These are phyloP conservation scores for Otis tarda DNA, from an alignment of 2,113 vertebrate species.

Conservation along the genomic window DNA sequence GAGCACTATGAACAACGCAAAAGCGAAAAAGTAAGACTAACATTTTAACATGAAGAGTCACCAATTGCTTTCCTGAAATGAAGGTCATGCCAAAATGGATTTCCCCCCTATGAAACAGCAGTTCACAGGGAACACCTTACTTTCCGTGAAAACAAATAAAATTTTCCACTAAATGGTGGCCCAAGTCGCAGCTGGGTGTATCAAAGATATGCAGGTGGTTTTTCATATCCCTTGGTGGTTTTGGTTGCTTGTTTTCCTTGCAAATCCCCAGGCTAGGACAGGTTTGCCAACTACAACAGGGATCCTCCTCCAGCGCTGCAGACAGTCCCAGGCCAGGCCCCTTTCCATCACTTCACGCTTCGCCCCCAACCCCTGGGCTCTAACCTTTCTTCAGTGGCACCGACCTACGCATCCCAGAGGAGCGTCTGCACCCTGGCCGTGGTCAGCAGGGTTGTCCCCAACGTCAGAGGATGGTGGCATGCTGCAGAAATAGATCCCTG, in stretches of 20 bases:
- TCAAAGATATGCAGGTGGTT: background rate
- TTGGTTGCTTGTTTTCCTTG: background rate
- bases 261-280: background rate
- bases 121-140: background rate
- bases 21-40: background rate
- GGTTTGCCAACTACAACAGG: background rate
- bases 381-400: background rate
- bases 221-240: background rate
- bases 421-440: background rate
- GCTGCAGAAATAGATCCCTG: background rate
- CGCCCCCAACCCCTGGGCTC: background rate
- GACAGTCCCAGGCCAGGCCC: background rate
- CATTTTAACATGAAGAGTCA: background rate
- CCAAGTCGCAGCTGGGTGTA: background rate
- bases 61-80: background rate
- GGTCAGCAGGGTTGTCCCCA: background rate
- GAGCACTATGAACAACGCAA: background rate
- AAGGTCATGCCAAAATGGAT: background rate
- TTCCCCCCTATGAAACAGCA: background rate
- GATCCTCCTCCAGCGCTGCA: background rate
- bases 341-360: background rate
- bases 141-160: background rate
- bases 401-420: background rate
- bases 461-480: rapidly evolving
- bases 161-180: background rate